Evolutionary conservation across 2,113 vertebrate genomes (phyloP).

Genomic region (Columba livia): DNA sequence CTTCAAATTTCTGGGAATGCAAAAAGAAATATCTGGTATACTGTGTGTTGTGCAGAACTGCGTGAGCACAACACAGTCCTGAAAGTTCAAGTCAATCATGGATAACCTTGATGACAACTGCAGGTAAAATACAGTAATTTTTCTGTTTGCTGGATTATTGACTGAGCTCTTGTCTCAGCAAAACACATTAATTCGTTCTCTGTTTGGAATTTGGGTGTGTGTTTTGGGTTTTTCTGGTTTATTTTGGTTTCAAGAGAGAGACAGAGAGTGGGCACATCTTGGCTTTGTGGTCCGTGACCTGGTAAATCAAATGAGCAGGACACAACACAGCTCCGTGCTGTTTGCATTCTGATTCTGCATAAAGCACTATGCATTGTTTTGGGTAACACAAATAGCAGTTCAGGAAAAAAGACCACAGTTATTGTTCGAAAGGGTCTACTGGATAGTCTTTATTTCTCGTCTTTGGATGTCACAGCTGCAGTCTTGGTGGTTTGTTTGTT

Average conservation of each 20-base stretch:
- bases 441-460: background rate
- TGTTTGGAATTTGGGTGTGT: background rate
- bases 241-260: background rate
- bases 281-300: background rate
- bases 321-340: background rate
- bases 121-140: background rate
- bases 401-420: background rate
- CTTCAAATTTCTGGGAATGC: too few relatives aligned
- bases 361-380: background rate
- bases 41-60: too few relatives aligned
- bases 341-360: background rate
- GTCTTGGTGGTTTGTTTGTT: background rate
- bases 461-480: background rate
- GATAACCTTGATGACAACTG: background rate
- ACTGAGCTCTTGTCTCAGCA: background rate
- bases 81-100: background rate
- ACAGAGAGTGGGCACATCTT: background rate
- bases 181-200: background rate
- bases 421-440: background rate
- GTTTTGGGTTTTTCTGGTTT: background rate
- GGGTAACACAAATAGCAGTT: background rate
- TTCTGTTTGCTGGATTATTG: background rate
- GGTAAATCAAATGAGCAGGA: background rate
- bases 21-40: too few relatives aligned
- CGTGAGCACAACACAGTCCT: background rate